Percentiles rank a stretch among this genome's conserved stretches.
Evolutionary conservation across 1,140 invertebrate genomes (phyloP).

Genomic region (Triops cancriformis): DNA sequence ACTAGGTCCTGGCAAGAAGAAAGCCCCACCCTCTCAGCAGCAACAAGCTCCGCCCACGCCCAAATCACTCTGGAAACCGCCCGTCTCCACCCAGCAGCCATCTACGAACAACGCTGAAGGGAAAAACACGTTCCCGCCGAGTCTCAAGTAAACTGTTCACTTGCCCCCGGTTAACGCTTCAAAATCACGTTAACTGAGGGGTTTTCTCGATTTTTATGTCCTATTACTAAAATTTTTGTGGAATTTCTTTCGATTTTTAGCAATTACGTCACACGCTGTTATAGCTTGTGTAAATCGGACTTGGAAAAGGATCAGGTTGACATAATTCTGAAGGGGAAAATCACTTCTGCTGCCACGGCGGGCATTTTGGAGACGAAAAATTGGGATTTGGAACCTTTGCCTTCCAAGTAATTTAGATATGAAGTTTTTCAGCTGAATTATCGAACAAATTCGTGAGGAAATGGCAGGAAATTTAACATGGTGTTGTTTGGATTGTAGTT

Average conservation of each 20-base stretch:
- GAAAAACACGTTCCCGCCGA: background rate
- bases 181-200: background rate
- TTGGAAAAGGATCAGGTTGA: conserved; percentile 89
- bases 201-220: too few species aligned
- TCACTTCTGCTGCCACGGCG: conserved; percentile 75
- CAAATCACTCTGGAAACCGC: conserved; percentile 24
- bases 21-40: background rate
- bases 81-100: conserved; percentile 16
- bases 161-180: background rate
- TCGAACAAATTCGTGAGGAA: too few species aligned
- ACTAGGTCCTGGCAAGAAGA: conserved; percentile 22
- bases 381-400: conserved; percentile 84
- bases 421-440: conserved; percentile 28
- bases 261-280: conserved; percentile 77
- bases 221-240: too few species aligned
- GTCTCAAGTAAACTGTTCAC: background rate
- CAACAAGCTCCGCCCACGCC: background rate
- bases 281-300: conserved; percentile 74
- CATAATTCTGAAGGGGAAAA: conserved; percentile 84
- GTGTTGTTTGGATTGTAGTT: background rate
- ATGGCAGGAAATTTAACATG: too few species aligned
- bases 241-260: conserved; percentile 19
- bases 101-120: background rate
- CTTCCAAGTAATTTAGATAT: conserved; percentile 38
- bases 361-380: conserved; percentile 77